Evolutionary conservation across 2,888 invertebrate species (phyloP).

Genomic region (Nemotelus pantherinus): DNA sequence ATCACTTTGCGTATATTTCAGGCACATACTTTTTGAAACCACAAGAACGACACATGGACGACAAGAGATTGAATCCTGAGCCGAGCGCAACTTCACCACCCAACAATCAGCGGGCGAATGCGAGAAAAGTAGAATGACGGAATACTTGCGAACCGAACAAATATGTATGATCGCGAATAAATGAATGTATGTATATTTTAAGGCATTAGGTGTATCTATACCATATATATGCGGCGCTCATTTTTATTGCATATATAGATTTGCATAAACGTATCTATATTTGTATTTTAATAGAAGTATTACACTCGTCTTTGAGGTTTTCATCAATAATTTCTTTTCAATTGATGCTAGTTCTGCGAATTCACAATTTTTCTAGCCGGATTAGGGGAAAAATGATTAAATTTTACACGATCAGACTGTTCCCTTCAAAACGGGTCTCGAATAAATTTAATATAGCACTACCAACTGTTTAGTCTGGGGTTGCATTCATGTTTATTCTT

Average conservation of each 20-base stretch:
- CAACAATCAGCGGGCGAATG: constrained; percentile 38
- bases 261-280: neutral
- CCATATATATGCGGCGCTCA: neutral
- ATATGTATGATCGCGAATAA: constrained; percentile 30
- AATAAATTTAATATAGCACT: no score
- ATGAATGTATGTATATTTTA: constrained; percentile 15
- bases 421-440: no score
- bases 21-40: no score
- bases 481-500: no score
- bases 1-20: no score
- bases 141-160: constrained; percentile 28
- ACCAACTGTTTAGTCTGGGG: no score
- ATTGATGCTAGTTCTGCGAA: neutral
- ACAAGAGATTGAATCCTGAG: no score
- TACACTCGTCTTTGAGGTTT: neutral
- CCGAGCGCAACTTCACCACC: constrained; percentile 20
- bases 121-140: constrained; percentile 13
- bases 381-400: no score
- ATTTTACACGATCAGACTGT: no score
- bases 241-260: no score
- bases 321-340: neutral
- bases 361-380: neutral
- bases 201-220: neutral
- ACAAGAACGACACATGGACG: no score
- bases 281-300: neutral